Conservation (phyloP, 2,113 vertebrate genomes). For the Macrotis lagotis region DNA sequence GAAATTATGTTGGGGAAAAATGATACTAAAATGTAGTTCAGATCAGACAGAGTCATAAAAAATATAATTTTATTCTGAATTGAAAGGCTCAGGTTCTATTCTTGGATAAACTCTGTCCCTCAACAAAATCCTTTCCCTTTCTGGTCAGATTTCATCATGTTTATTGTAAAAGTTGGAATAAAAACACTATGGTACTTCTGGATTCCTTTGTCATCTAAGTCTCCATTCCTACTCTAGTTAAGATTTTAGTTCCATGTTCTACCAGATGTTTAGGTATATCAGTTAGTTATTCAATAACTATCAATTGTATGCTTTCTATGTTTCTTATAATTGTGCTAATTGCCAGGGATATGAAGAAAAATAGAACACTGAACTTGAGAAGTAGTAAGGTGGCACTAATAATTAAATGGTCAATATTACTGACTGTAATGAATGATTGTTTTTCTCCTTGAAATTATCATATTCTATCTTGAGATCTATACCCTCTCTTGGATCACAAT, state of each 20-base stretch:
- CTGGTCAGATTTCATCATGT: not conserved
- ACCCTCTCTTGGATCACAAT: not conserved
- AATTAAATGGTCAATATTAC: not conserved
- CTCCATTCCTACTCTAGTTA: not conserved
- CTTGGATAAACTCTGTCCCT: not conserved
- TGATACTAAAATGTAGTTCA: not conserved
- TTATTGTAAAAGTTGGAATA: not conserved
- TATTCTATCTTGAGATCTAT: not conserved
- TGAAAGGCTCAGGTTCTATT: not conserved
- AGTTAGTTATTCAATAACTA: not conserved
- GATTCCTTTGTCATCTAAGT: not conserved
- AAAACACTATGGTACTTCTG: not conserved
- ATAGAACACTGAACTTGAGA: not conserved
- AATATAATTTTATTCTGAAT: not conserved
- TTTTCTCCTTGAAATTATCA: not conserved
- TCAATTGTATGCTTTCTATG: not conserved
- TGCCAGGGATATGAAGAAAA: not conserved
- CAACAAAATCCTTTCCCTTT: not conserved
- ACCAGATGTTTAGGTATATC: not conserved
- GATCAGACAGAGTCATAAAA: not conserved
- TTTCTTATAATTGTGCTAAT: not conserved
- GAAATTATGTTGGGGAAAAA: not conserved
- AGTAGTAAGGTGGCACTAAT: not conserved
- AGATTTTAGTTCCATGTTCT: not conserved
- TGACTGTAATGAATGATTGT: not conserved